Base-by-base conservation (phyloP, 2,797 vertebrate species). In the Odontamblyopus rebecca region DNA sequence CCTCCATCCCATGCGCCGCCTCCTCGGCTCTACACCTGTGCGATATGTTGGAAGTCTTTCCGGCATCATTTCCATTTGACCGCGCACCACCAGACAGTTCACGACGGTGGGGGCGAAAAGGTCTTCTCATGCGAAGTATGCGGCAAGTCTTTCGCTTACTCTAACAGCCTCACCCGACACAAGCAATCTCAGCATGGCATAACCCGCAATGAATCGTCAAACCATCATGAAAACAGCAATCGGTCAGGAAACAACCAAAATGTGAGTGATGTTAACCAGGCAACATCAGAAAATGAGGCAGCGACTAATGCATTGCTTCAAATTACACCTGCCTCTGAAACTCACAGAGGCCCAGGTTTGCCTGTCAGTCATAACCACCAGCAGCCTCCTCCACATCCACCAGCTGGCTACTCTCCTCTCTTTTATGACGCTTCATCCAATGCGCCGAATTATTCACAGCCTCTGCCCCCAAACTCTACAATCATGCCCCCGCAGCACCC, bases 31-130 rank as follows among this genome's bases (percentile, higher is more conserved):
- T 97, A 97, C 87, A 95, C 95, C 30, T 98, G 96, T 68, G 94
- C 96, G 0, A 94, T 97, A 74, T 98, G 97, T 26, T 97, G 96
- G 86, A 98, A 97, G 79, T 95, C 96, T 0, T 98, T 98, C 82
- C 96, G 96, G 91, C 96, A 96, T 79, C 96, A 97, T 15, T 95
- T 97, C 48, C 89, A 97, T 66, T 90, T 98, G 53, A 95, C 94
- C 70, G 96, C 94, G 80, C 94, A 95, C 78, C 96, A 98, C 87
- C 96, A 96, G 78, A 96, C 96, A 4, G 97, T 97, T 70, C 97
- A 97, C 53, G 94, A 94, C 81, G 88, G 94, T 0, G 96, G 96
- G 41, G 93, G 95, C 67, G 96, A 96, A 82, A 95, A 96, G 82
- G 94, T 96, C 0, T 97, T 95, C 87, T 94, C 95, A 74, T 98